Evolutionary conservation across 23 tunicate species (phyloP).

Genomic region (Phallusia fumigata): DNA sequence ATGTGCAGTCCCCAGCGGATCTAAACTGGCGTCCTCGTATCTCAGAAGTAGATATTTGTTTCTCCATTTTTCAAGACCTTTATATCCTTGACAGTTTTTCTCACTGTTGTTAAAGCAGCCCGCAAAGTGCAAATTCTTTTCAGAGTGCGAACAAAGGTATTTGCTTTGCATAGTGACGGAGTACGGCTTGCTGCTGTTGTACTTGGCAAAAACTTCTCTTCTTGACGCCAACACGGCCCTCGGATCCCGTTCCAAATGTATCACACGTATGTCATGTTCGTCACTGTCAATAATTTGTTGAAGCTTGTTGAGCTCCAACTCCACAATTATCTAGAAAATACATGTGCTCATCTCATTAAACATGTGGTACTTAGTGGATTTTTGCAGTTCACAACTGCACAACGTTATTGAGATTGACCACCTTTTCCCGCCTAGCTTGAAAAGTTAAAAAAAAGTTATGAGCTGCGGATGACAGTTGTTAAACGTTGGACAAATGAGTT

Average conservation of each 20-base stretch:
- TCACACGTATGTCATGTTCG: constrained; percentile 11
- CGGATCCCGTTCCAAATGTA: constrained; percentile 70
- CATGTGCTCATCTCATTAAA: too few relatives aligned
- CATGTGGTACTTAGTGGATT: too few relatives aligned
- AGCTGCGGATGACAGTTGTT: too few relatives aligned
- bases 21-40: constrained; percentile 33
- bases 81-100: neutral
- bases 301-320: neutral
- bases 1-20: constrained; percentile 21
- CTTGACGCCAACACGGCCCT: constrained; percentile 53
- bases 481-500: too few relatives aligned
- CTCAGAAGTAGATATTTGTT: constrained; percentile 23
- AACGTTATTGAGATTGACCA: too few relatives aligned
- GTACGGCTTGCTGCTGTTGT: constrained; percentile 3
- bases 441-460: too few relatives aligned
- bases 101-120: neutral
- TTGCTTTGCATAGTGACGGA: neutral
- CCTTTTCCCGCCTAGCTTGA: too few relatives aligned
- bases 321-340: constrained; percentile 11
- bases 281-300: constrained; percentile 9
- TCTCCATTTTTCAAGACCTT: constrained; percentile 16
- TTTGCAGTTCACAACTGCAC: too few relatives aligned
- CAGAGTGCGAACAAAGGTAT: constrained; percentile 19
- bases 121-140: neutral
- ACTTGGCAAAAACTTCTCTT: neutral